These are phyloP conservation scores for Rhyacophila brunnea DNA, from an alignment of 1,140 invertebrate genomes.

Conservation along the genomic window DNA sequence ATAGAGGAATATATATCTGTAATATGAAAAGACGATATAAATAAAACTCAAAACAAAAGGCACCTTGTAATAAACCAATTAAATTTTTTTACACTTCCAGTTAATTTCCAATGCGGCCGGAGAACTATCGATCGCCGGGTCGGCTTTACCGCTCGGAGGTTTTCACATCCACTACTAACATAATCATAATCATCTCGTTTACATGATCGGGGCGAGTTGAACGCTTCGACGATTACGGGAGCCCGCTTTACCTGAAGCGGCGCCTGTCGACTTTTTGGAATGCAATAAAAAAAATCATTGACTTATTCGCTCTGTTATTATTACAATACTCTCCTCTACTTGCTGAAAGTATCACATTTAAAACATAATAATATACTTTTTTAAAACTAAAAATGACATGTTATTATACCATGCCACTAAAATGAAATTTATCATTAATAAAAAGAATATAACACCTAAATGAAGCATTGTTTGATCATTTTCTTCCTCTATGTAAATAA, in stretches of 20 bases:
- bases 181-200: not conserved
- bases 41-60: not conserved
- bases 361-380: constrained; percentile 22
- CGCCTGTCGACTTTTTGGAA: constrained; percentile 23
- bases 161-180: not conserved
- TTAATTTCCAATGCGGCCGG: not conserved
- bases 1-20: not conserved
- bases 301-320: constrained; percentile 5
- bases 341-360: constrained; percentile 32
- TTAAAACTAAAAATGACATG: constrained; percentile 21
- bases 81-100: not conserved
- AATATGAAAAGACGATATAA: not conserved
- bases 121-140: not conserved
- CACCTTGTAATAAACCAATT: not conserved
- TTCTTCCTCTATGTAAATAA: constrained; percentile 28
- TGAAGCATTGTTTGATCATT: constrained; percentile 37
- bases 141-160: not conserved
- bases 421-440: constrained; percentile 21
- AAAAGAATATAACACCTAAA: constrained; percentile 34
- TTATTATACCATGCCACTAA: constrained; percentile 25
- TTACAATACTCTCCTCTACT: constrained; percentile 24
- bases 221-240: not conserved
- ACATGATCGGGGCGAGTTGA: not conserved
- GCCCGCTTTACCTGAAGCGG: not conserved
- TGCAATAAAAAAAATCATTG: constrained; percentile 26